Base-by-base conservation (phyloP, 1,140 invertebrate species). In the Drosophila simulans region DNA sequence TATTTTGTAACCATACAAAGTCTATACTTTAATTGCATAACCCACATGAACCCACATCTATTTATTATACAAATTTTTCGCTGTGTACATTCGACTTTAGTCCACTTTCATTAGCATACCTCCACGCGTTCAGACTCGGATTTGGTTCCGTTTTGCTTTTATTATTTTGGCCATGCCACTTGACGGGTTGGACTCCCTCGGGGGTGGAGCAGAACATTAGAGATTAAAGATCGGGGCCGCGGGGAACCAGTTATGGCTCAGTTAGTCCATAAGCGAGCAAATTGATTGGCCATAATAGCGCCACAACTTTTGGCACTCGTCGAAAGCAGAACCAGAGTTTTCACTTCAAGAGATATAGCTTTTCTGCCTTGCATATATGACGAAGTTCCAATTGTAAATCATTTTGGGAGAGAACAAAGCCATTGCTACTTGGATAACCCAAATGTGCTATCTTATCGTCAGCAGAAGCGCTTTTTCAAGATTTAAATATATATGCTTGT, bases 81-180 rank as follows among this genome's bases (percentile, higher is more conserved):
- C 64, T 43, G 60, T 68, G 60, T 7, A 31, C 1, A 3, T 25
- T 13, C 15, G 37, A 25, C 34, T n/a, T 13, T 31, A 62, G 49
- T 56, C 39, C 39, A 35, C 59, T 75, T 65, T 64, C 52, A 75
- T 75, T 75, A 56, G 70, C 72, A 75, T 75, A 63, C 59, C 70
- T 45, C 66, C 71, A 74, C 71, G 72, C 60, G 15, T 34, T 52
- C 20, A 37, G 17, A 45, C 42, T 42, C 2, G 45, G 49, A 43
- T 64, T 70, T 15, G 25, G 46, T 56, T 69, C 12, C 51, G 27
- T 55, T 62, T 40, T 37, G 25, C 60, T 15, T 63, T 63, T 57
- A 46, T 46, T 68, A 37, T 40, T 56, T 48, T 46, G 49, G 49
- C 40, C 59, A 64, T 35, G 43, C 56, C 56, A 58, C 56, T 39